phyloP scores from a whole-genome alignment of 2,888 invertebrate genomes.

The Cylloceria caligata region DNA sequence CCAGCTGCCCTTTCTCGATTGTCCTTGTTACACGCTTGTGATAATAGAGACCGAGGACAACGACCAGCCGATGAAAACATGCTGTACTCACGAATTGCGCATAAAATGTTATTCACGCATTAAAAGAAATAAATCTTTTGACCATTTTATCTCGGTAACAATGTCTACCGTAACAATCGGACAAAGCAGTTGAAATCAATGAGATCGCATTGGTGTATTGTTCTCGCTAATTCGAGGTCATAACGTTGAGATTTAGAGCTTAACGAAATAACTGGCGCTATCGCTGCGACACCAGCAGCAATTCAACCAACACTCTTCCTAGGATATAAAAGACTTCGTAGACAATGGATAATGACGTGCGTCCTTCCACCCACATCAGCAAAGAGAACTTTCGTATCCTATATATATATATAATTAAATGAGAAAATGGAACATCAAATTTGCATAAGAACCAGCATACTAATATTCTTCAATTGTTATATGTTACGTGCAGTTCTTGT shows the following conservation, averaged over 20 bases:
- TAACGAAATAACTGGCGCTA: constrained; percentile 32
- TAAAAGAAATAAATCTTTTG: constrained; percentile 24
- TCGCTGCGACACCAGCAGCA: constrained; percentile 14
- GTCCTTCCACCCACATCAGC: constrained; percentile 22
- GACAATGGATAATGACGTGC: constrained; percentile 30
- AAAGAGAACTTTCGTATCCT: constrained; percentile 16
- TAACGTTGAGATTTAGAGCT: constrained; percentile 42
- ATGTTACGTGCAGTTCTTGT: not conserved
- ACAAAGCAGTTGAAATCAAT: constrained; percentile 14
- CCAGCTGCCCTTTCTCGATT: constrained; percentile 10
- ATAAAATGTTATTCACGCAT: not conserved
- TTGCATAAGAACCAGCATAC: not conserved
- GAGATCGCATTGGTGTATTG: not conserved
- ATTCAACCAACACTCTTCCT: constrained; percentile 1
- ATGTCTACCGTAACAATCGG: not conserved
- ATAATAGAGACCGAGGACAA: not conserved
- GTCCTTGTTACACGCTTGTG: too few species aligned
- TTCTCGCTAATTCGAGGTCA: constrained; percentile 33
- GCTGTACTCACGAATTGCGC: not conserved
- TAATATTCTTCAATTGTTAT: not conserved
- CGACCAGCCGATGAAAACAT: not conserved
- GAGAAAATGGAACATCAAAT: not conserved
- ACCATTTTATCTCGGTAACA: not conserved
- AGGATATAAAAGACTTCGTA: constrained; percentile 19
- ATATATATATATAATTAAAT: constrained; percentile 5